phyloP scores from a whole-genome alignment of 2,797 vertebrate genomes.

The Botia kubotai region DNA sequence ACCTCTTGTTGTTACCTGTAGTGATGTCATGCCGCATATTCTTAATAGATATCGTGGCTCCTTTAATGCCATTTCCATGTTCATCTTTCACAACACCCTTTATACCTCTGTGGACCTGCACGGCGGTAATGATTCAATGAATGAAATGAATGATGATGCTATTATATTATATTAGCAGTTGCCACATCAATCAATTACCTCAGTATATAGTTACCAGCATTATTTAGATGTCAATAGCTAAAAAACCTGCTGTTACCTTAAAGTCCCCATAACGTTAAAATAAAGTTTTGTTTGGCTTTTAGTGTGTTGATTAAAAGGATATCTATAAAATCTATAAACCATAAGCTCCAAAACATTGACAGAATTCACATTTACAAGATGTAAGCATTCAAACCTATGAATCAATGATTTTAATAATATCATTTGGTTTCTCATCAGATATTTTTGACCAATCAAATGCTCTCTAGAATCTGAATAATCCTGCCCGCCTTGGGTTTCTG shows the following conservation, averaged over 20 bases:
- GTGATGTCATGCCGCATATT: constrained; percentile 91
- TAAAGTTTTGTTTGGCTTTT: too few relatives aligned
- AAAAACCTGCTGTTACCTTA: background rate
- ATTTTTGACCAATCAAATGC: too few relatives aligned
- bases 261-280: too few relatives aligned
- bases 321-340: too few relatives aligned
- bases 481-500: too few relatives aligned
- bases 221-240: background rate
- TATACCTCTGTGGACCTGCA: constrained; percentile 92
- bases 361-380: too few relatives aligned
- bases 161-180: background rate
- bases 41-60: constrained; percentile 86
- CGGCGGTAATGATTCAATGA: background rate
- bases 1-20: constrained; percentile 81
- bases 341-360: too few relatives aligned
- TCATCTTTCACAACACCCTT: constrained; percentile 90
- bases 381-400: too few relatives aligned
- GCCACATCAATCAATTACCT: background rate
- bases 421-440: too few relatives aligned
- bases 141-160: background rate
- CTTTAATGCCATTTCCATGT: constrained; percentile 88
- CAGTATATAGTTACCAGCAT: background rate
- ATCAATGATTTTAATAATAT: too few relatives aligned
- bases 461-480: too few relatives aligned
- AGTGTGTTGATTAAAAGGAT: too few relatives aligned